Evolutionary conservation across 2,113 vertebrate genomes (phyloP).

Genomic region (Trichomycterus rosablanca): DNA sequence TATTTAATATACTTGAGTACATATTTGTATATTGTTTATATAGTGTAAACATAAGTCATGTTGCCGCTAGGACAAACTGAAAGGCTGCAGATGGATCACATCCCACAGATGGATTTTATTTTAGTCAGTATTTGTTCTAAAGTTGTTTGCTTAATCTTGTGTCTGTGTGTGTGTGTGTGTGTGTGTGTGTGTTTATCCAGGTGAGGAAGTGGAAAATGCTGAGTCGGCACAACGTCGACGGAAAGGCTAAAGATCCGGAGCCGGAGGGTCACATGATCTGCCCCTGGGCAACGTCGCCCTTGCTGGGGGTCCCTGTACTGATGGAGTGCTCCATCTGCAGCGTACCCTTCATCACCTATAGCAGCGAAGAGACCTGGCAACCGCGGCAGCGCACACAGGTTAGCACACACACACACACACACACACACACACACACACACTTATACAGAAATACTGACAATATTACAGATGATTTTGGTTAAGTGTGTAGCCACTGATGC

Average conservation of each 20-base stretch:
- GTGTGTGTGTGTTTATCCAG: conserved; percentile 40
- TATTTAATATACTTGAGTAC: too few relatives aligned
- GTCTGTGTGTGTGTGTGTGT: too few relatives aligned
- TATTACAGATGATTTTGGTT: too few relatives aligned
- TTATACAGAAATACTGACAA: conserved; percentile 22
- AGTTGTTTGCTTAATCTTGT: too few relatives aligned
- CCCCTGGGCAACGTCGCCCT: conserved; percentile 54
- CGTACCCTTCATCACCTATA: conserved; percentile 67
- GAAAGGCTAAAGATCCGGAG: conserved; percentile 62
- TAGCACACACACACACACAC: conserved; percentile 8
- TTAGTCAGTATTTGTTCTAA: too few relatives aligned
- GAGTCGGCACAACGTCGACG: conserved; percentile 58
- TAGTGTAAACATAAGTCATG: too few relatives aligned
- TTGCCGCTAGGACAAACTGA: too few relatives aligned
- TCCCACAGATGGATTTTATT: too few relatives aligned
- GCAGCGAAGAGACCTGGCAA: conserved; percentile 69
- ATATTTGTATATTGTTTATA: too few relatives aligned
- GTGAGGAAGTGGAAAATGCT: conserved; percentile 74
- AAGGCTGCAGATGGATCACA: too few relatives aligned
- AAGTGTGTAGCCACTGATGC: too few relatives aligned
- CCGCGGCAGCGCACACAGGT: conserved; percentile 72
- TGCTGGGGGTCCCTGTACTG: conserved; percentile 62
- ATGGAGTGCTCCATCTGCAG: conserved; percentile 73
- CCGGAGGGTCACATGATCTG: conserved; percentile 47
- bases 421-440: not conserved